Conservation (phyloP, 2,888 invertebrate species). For the Elgonia sp. region DNA sequence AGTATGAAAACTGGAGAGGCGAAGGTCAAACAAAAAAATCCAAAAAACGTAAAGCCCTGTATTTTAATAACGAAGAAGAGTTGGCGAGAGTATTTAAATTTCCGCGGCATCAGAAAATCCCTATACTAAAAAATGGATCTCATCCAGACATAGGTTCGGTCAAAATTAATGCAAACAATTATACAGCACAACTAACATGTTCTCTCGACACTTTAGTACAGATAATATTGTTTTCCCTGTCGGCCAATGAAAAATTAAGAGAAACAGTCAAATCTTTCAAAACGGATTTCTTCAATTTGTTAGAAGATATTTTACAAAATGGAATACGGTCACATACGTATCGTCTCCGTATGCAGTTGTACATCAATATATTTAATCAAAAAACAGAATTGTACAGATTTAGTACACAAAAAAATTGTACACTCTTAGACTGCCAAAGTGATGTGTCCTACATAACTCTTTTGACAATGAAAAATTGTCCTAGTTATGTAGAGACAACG, state of each 20-base stretch:
- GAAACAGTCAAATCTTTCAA: too few species aligned
- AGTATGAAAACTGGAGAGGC: conserved; percentile 17
- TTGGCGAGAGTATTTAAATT: conserved; percentile 1
- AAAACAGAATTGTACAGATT: too few species aligned
- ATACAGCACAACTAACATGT: not conserved
- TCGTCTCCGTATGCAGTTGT: too few species aligned
- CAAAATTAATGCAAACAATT: not conserved
- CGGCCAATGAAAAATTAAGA: too few species aligned
- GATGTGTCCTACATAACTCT: too few species aligned
- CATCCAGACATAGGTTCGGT: not conserved
- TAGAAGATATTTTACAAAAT: too few species aligned
- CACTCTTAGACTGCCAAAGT: too few species aligned
- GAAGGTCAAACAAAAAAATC: not conserved
- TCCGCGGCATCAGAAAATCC: not conserved
- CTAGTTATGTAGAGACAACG: too few species aligned
- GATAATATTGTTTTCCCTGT: conserved; percentile 78
- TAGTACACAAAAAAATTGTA: too few species aligned
- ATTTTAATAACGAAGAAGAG: conserved; percentile 19
- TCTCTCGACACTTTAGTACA: not conserved
- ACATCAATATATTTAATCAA: conserved; percentile 42
- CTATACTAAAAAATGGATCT: conserved; percentile 14
- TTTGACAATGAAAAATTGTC: too few species aligned
- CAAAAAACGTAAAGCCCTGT: not conserved
- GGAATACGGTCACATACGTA: conserved; percentile 36
- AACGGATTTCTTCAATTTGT: too few species aligned